These are phyloP conservation scores for Enoplosus armatus DNA, from an alignment of 2,797 vertebrate species.

Conservation along the genomic window DNA sequence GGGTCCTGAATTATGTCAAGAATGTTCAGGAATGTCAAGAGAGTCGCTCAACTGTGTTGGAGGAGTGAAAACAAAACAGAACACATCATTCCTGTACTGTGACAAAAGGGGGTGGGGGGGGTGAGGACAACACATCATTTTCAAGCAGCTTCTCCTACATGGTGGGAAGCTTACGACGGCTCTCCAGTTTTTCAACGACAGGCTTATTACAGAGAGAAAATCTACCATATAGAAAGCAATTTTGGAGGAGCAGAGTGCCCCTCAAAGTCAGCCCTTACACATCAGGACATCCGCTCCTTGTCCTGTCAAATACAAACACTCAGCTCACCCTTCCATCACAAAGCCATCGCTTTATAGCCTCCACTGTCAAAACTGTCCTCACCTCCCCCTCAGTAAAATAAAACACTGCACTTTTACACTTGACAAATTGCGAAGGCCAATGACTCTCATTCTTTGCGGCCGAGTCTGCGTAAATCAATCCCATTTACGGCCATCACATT, in stretches of 20 bases:
- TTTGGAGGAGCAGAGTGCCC: neutral
- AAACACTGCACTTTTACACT: slow-evolving; percentile 26
- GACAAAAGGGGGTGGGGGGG: slow-evolving; percentile 15
- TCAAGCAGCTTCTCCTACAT: slow-evolving; percentile 2
- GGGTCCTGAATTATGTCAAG: slow-evolving; percentile 21
- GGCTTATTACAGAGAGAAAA: neutral
- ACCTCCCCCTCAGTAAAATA: slow-evolving; percentile 25
- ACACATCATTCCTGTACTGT: slow-evolving; percentile 26
- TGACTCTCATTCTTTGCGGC: slow-evolving; percentile 43
- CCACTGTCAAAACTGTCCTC: slow-evolving; percentile 35
- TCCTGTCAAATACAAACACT: slow-evolving; percentile 31
- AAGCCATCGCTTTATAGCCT: slow-evolving; percentile 4
- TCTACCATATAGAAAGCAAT: slow-evolving; percentile 1
- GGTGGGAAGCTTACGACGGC: neutral
- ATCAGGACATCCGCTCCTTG: slow-evolving; percentile 32
- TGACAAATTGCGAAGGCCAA: slow-evolving; percentile 48
- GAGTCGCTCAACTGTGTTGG: slow-evolving; percentile 10
- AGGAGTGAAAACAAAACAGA: slow-evolving; percentile 46
- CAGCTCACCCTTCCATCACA: slow-evolving; percentile 10
- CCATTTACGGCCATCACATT: slow-evolving; percentile 62
- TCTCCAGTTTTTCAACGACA: slow-evolving; percentile 19
- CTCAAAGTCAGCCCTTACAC: slow-evolving; percentile 3
- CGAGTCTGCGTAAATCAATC: slow-evolving; percentile 63
- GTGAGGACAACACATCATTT: slow-evolving; percentile 19
- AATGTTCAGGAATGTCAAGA: neutral